Conservation (phyloP, 2,888 invertebrate species). For the Dynastes hyllus region DNA sequence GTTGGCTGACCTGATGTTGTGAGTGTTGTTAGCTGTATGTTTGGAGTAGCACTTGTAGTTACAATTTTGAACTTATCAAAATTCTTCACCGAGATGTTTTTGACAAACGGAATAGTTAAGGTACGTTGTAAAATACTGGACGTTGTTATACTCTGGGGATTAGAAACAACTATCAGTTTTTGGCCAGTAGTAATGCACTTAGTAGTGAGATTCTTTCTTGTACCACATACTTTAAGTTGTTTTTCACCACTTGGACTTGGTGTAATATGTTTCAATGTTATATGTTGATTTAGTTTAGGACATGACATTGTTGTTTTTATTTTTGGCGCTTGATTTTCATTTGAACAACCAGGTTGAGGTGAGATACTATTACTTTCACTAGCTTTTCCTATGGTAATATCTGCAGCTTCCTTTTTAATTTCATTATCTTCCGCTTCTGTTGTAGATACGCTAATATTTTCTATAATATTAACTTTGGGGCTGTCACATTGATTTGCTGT, state of each 20-base stretch:
- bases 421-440: constrained; percentile 54
- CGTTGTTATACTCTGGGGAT: constrained; percentile 66
- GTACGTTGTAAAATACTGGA: constrained; percentile 69
- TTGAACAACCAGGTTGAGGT: constrained; percentile 60
- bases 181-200: constrained; percentile 63
- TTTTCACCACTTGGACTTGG: constrained; percentile 59
- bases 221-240: constrained; percentile 64
- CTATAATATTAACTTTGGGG: constrained; percentile 67
- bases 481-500: constrained; percentile 47
- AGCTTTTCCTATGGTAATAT: constrained; percentile 10
- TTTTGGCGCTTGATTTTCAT: constrained; percentile 63
- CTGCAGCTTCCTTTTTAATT: constrained; percentile 25
- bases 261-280: constrained; percentile 61
- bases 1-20: constrained; percentile 43
- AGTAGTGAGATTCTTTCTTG: constrained; percentile 64
- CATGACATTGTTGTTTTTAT: constrained; percentile 59
- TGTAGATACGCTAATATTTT: constrained; percentile 65
- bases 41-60: constrained; percentile 59
- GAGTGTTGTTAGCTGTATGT: constrained; percentile 44
- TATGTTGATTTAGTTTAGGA: constrained; percentile 59
- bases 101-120: constrained; percentile 67
- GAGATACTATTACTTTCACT: constrained; percentile 36
- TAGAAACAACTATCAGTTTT: constrained; percentile 70
- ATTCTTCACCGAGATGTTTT: constrained; percentile 68
- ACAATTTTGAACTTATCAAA: constrained; percentile 70